A percentile compares a stretch with the other conserved stretches of the same genome.
Conservation (phyloP, 2,797 vertebrate species). For the Sitta carolinensis region DNA sequence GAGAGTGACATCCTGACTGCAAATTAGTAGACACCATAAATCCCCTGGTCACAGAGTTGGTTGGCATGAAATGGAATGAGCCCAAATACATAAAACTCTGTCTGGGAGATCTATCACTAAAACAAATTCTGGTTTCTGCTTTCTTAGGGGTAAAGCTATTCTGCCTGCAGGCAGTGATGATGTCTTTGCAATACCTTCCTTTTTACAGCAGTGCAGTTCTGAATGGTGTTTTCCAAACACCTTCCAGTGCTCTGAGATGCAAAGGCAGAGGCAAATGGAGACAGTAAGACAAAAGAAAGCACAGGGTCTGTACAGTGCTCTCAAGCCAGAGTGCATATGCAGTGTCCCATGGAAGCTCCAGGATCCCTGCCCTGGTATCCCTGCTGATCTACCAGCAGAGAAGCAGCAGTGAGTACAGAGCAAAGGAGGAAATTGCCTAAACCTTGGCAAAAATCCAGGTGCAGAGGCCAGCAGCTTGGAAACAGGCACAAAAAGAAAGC, state of each 20-base stretch:
- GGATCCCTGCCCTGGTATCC: neutral
- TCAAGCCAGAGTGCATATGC: neutral
- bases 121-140: neutral
- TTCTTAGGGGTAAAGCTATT: neutral
- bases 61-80: neutral
- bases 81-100: neutral
- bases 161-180: neutral
- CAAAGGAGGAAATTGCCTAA: neutral
- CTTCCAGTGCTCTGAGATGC: neutral
- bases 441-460: neutral
- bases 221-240: neutral
- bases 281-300: neutral
- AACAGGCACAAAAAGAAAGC: neutral
- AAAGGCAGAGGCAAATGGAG: neutral
- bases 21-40: neutral
- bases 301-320: neutral
- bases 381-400: neutral
- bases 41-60: neutral
- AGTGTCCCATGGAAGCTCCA: neutral
- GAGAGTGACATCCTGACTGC: neutral
- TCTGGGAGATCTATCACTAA: neutral
- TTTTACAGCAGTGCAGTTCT: neutral
- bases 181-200: neutral
- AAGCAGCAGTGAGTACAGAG: neutral
- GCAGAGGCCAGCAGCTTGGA: neutral